Percentiles rank a stretch among this genome's conserved stretches.
Evolutionary conservation across 1,140 invertebrate species (phyloP).

Genomic region (Condylostylus longicornis): DNA sequence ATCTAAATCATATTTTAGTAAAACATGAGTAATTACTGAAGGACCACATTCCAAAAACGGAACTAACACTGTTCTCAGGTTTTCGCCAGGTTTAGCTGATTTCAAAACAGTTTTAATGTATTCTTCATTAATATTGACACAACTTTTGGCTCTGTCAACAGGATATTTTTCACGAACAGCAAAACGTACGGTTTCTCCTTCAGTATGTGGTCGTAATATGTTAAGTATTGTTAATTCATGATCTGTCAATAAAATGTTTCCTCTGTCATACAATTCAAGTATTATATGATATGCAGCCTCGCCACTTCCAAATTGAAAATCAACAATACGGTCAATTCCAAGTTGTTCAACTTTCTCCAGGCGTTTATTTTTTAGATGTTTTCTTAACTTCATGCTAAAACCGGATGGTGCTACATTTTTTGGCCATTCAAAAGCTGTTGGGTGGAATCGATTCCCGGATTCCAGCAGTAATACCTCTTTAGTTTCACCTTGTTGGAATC

Average conservation of each 20-base stretch:
- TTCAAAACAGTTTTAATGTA: slow-evolving; percentile 40
- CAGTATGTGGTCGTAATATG: slow-evolving; percentile 81
- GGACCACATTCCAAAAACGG: slow-evolving; percentile 77
- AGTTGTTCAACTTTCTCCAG: slow-evolving; percentile 74
- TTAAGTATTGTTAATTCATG: slow-evolving; percentile 81
- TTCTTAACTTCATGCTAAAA: slow-evolving; percentile 97
- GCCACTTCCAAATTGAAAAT: slow-evolving; percentile 86
- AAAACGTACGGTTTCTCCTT: slow-evolving; percentile 85
- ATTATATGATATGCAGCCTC: slow-evolving; percentile 94
- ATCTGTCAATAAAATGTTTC: slow-evolving; percentile 93
- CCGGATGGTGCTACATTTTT: slow-evolving; percentile 91
- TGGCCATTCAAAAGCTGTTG: slow-evolving; percentile 94
- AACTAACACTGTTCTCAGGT: slow-evolving; percentile 73
- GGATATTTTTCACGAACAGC: slow-evolving; percentile 86
- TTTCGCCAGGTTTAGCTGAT: slow-evolving; percentile 55
- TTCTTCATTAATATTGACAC: slow-evolving; percentile 26
- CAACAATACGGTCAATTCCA: slow-evolving; percentile 76
- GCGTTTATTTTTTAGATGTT: slow-evolving; percentile 93
- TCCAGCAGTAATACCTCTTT: slow-evolving; percentile 84
- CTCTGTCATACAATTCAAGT: slow-evolving; percentile 90
- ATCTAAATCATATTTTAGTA: slow-evolving; percentile 55
- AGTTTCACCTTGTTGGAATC: slow-evolving; percentile 63
- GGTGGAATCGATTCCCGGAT: slow-evolving; percentile 86
- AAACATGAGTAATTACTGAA: slow-evolving; percentile 76
- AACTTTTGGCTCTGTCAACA: slow-evolving; percentile 51